These are phyloP conservation scores for Melanitta fusca DNA, from an alignment of 2,797 vertebrate genomes.

Conservation along the genomic window DNA sequence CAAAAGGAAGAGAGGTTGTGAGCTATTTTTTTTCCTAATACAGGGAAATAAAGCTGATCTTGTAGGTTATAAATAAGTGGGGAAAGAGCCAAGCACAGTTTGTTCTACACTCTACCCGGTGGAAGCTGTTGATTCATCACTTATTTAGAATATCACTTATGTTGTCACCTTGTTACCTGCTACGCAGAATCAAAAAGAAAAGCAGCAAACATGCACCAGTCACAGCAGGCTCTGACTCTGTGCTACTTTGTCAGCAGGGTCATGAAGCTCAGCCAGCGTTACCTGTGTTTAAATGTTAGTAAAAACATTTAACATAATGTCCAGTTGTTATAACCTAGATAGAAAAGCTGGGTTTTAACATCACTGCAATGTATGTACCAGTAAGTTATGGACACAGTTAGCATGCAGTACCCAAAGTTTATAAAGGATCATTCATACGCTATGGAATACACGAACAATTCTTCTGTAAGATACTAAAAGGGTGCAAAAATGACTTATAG, in stretches of 20 bases:
- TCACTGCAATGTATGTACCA: not conserved
- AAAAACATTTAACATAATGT: not conserved
- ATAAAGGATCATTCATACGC: not conserved
- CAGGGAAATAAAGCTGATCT: not conserved
- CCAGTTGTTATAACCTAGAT: not conserved
- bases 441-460: not conserved
- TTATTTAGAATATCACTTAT: not conserved
- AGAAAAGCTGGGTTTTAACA: not conserved
- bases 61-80: not conserved
- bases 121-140: not conserved
- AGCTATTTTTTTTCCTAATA: not conserved
- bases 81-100: not conserved
- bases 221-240: not conserved
- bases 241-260: not conserved
- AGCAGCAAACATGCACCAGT: not conserved
- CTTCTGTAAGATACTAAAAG: not conserved
- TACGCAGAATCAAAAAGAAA: not conserved
- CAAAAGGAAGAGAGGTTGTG: not conserved
- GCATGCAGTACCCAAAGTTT: not conserved
- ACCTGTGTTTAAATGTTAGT: not conserved
- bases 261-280: not conserved
- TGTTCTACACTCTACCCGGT: not conserved
- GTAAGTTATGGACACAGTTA: not conserved
- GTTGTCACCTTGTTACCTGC: not conserved
- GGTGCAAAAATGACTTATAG: not conserved